Conservation (phyloP, 1,140 invertebrate species). For the Tetramorium alpestre region DNA sequence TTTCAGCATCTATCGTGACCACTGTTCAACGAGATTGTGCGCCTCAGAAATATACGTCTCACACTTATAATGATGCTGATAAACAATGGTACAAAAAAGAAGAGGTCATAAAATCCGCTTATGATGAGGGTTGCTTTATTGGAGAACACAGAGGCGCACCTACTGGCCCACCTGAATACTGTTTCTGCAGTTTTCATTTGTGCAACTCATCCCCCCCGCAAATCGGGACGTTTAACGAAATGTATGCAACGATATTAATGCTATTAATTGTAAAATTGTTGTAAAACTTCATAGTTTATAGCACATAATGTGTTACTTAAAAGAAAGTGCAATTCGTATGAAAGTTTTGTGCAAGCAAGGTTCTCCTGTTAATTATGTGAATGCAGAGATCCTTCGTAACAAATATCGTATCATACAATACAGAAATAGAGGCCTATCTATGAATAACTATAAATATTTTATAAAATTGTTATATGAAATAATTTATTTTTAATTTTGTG, state of each 20-base stretch:
- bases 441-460: not conserved
- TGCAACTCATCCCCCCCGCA: conserved; percentile 85
- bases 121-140: conserved; percentile 88
- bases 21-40: conserved; percentile 90
- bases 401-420: not conserved
- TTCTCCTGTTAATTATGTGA: not conserved
- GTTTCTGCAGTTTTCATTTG: conserved; percentile 89
- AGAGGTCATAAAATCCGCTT: conserved; percentile 88
- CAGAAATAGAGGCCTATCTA: not conserved
- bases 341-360: not conserved
- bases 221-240: not conserved
- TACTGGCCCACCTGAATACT: conserved; percentile 86
- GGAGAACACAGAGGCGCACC: conserved; percentile 87
- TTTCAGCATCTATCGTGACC: conserved; percentile 87
- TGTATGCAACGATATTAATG: conserved; percentile 1
- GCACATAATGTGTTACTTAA: conserved; percentile 22
- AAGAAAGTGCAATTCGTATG: not conserved
- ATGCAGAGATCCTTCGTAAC: not conserved
- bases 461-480: not conserved
- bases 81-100: conserved; percentile 88
- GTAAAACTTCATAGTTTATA: conserved; percentile 28
- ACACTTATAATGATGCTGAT: conserved; percentile 85
- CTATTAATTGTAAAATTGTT: conserved; percentile 49
- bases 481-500: conserved; percentile 12
- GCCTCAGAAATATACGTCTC: conserved; percentile 88